Conservation (phyloP, 2,797 vertebrate species). For the Epinephelus awoara region DNA sequence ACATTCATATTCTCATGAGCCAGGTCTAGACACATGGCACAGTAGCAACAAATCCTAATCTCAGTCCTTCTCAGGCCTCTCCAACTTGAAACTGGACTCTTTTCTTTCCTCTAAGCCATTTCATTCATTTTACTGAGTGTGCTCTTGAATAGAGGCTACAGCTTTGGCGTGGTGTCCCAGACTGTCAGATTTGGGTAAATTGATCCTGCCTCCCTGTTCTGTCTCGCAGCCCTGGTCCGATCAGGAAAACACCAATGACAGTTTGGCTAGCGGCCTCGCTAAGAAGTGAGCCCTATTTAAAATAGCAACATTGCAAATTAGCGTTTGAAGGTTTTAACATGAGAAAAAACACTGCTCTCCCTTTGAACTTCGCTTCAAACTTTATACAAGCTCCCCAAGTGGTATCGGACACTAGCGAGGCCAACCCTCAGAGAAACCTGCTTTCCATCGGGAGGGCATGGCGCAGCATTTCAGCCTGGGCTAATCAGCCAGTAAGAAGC, state of each 20-base stretch:
- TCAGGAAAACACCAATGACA: conserved; percentile 77
- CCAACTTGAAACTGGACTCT: conserved; percentile 73
- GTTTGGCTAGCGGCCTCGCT: conserved; percentile 71
- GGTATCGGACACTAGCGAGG: conserved; percentile 57
- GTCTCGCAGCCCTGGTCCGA: conserved; percentile 59
- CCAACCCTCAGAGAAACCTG: conserved; percentile 62
- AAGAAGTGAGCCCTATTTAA: conserved; percentile 68
- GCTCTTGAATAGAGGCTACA: conserved; percentile 63
- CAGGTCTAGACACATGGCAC: conserved; percentile 57
- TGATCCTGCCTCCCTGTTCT: conserved; percentile 73
- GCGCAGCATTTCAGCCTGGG: conserved; percentile 66
- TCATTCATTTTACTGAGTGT: conserved; percentile 72
- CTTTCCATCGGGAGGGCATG: conserved; percentile 73
- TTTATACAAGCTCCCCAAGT: conserved; percentile 62
- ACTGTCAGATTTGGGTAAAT: conserved; percentile 79
- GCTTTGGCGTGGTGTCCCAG: conserved; percentile 72
- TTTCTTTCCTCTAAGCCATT: conserved; percentile 72
- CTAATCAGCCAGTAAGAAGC: conserved; percentile 71
- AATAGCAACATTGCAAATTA: conserved; percentile 77
- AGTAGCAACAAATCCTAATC: conserved; percentile 71
- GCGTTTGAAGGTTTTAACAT: conserved; percentile 73
- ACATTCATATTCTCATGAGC: conserved; percentile 12
- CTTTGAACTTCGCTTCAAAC: conserved; percentile 62
- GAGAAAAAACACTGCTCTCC: conserved; percentile 61
- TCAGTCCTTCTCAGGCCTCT: conserved; percentile 66